These are phyloP conservation scores for Falcunculus frontatus DNA, from an alignment of 2,113 vertebrate genomes.

Conservation along the genomic window DNA sequence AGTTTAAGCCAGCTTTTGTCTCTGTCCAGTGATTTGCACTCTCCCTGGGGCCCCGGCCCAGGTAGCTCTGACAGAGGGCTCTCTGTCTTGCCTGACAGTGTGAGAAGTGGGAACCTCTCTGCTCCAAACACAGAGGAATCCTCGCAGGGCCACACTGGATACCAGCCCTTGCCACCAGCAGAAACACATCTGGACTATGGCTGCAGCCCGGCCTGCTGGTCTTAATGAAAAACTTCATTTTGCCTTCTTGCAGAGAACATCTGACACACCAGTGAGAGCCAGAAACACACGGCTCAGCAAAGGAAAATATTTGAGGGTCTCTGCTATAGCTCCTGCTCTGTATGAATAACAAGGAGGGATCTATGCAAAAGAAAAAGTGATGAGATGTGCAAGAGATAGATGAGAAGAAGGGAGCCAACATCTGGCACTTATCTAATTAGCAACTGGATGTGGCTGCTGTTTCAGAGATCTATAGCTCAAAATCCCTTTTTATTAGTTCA, in stretches of 20 bases:
- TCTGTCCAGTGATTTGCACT: not conserved
- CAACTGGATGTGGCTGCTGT: conserved; percentile 19
- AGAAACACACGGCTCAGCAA: not conserved
- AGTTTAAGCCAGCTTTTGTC: not conserved
- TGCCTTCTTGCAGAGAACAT: not conserved
- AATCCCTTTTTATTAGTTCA: conserved; percentile 1
- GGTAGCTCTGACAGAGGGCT: not conserved
- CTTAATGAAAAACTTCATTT: not conserved
- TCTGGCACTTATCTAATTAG: conserved; percentile 42
- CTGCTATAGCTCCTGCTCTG: not conserved
- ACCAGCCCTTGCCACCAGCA: not conserved
- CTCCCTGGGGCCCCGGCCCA: not conserved
- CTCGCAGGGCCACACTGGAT: not conserved
- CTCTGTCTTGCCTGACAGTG: not conserved
- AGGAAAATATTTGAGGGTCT: not conserved
- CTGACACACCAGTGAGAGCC: not conserved
- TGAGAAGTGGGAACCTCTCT: not conserved
- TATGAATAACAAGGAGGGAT: not conserved
- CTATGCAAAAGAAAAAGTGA: not conserved
- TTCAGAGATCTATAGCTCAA: conserved; percentile 25
- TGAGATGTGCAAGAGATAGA: not conserved
- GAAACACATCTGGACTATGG: not conserved
- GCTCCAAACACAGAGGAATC: not conserved
- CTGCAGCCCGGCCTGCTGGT: not conserved
- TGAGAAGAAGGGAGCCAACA: not conserved